These are phyloP conservation scores for Agonopterix heracliana DNA, from an alignment of 2,888 invertebrate genomes.

Conservation along the genomic window DNA sequence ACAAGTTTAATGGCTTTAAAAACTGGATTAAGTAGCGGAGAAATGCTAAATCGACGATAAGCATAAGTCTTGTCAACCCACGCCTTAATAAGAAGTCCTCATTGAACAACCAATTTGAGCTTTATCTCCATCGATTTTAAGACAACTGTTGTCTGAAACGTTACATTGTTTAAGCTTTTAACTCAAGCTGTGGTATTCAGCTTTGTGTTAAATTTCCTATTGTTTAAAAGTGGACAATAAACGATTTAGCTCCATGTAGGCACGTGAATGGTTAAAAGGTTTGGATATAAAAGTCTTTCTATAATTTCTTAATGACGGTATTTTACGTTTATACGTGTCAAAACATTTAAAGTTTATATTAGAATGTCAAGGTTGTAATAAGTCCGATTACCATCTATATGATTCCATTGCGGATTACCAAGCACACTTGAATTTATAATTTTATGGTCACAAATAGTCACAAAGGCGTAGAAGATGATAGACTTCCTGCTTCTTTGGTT, in stretches of 20 bases:
- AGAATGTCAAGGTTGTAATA: too few relatives aligned
- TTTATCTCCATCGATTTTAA: slow-evolving; percentile 27
- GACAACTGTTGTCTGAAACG: slow-evolving; percentile 12
- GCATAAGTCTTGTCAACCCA: slow-evolving; percentile 69
- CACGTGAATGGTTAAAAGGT: background rate
- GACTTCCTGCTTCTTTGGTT: too few relatives aligned
- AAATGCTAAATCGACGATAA: slow-evolving; percentile 70
- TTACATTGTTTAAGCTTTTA: slow-evolving; percentile 10
- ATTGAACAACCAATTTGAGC: slow-evolving; percentile 21
- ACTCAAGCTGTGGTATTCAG: slow-evolving; percentile 22
- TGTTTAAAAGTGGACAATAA: slow-evolving; percentile 19
- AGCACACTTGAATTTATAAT: too few relatives aligned
- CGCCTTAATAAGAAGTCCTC: slow-evolving; percentile 27
- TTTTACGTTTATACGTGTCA: too few relatives aligned
- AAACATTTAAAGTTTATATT: too few relatives aligned
- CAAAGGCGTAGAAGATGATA: too few relatives aligned
- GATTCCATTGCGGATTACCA: too few relatives aligned
- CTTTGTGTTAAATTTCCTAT: slow-evolving; percentile 26
- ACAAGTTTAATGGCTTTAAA: slow-evolving; percentile 66
- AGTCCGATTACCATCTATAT: too few relatives aligned
- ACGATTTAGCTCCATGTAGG: background rate
- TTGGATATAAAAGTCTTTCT: too few relatives aligned
- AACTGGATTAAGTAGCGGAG: slow-evolving; percentile 72
- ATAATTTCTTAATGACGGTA: too few relatives aligned
- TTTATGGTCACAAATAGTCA: too few relatives aligned